Evolutionary conservation across 2,888 invertebrate genomes (phyloP), one percentile per base, ranked within the genome.

Genomic region (Apotomis betuletana): DNA sequence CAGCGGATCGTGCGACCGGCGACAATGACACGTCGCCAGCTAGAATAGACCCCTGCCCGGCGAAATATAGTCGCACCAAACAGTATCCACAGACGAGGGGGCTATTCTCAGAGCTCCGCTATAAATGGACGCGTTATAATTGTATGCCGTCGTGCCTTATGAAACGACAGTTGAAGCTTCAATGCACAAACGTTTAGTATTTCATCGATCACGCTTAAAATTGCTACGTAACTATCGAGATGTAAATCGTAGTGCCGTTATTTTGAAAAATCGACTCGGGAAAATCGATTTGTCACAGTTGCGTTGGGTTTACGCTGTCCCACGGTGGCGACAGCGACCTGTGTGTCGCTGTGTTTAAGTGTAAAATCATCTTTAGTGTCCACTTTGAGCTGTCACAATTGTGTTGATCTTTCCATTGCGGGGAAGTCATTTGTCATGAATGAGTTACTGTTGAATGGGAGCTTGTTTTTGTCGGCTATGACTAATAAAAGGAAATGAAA

Each of bases 241-340:
- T 92, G 90, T 90, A 91, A 91, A 91, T 91, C 88, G 87, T 86
- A 84, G 87, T 89, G 86, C 92, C 91, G 92, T 92, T 93, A 92
- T 91, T 87, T 89, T 87, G 89, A 90, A 91, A 91, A 92, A 90
- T 91, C 91, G 90, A 90, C 91, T 90, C 84, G 85, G 80, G 79
- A 78, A 86, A 91, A 93, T 91, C 91, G 89, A 90, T 93, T 90
- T 70, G 90, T 85, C 79, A 85, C 90, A 88, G 91, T 91, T 88
- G 89, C 90, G 87, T 91, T 86, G 85, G 83, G 88, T 87, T 88
- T 86, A 87, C 88, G 88, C 88, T 82, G 87, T 92, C 92, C 91
- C 92, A 92, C 92, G 92, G 89, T 89, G 75, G 76, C 77, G 75
- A 77, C 77, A 80, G 75, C 74, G 78, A 78, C 84, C 81, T 76